Base-by-base conservation (phyloP, 2,888 invertebrate genomes). In the Brachynemurus nebulosus region DNA sequence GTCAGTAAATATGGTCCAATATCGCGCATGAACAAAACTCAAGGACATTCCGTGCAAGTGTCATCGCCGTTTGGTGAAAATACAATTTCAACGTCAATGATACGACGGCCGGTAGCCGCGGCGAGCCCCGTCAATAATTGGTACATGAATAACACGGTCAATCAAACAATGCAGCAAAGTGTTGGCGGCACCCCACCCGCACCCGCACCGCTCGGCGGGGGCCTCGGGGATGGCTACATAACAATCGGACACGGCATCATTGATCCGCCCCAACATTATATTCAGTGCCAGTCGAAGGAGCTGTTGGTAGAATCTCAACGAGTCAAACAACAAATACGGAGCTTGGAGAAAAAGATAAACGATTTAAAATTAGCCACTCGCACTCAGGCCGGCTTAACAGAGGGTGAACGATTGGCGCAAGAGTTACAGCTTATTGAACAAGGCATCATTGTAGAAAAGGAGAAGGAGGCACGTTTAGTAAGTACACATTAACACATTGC, bases 1-100 rank as follows among this genome's bases (percentile, higher is more conserved):
- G 73, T 75, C 14, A 78, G 76, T 51, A 79, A 78, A 60, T 80
- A 73, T 57, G 80, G 80, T 3, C 80, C 81, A 1, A 81, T 81
- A 51, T 79, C 79, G 2, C 64, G 74, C 33, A 65, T 64, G 64
- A 54, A 52, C 20, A 57, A 58, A 48, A 56, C 14, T 53, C 48
- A 18, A 16, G 25, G 20, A 20, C 42, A 33, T 20, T 25, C 34
- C 45, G 52, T 54, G 4, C 54, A 52, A 48, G 55, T 58, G 17
- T 53, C 59, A 2, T 48, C 53, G 1, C 51, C 58, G 17, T 64
- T 57, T 47, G 56, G 62, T 40, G 64, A 65, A 45, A 53, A 54
- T 18, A 54, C 54, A 25, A 50, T 60, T 14, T 54, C 58, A 20
- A 53, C 59, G 9, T 55, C 61, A 42, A 52, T 63, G 56, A 62